These are phyloP conservation scores for Oscheius onirici DNA, from an alignment of 2,888 invertebrate species.

Conservation along the genomic window DNA sequence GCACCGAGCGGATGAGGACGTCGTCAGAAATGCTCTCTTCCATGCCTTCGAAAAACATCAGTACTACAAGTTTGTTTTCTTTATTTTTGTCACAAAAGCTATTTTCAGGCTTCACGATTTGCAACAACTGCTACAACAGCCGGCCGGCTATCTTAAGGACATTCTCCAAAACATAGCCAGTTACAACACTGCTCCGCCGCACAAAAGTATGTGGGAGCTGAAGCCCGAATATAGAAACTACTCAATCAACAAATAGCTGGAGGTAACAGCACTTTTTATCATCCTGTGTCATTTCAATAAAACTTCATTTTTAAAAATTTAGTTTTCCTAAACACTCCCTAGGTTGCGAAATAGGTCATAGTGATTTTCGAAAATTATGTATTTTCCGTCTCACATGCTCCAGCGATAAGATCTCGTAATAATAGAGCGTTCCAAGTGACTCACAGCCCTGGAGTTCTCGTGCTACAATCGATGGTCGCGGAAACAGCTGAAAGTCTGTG, in stretches of 20 bases:
- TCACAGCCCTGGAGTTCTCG: no score
- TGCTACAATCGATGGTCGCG: no score
- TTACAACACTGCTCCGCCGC: constrained; percentile 96
- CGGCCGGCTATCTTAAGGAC: constrained; percentile 87
- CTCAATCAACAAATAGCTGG: constrained; percentile 71
- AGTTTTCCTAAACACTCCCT: no score
- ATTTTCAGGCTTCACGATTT: constrained; percentile 65
- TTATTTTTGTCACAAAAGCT: neutral
- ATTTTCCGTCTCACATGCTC: no score
- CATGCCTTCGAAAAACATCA: constrained; percentile 99
- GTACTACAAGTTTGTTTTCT: constrained; percentile 96
- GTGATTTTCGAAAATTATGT: no score
- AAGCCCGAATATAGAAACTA: constrained; percentile 98
- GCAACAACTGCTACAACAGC: constrained; percentile 65
- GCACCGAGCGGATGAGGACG: constrained; percentile 85
- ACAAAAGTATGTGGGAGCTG: constrained; percentile 98
- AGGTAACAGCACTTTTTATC: no score
- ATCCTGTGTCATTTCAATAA: no score
- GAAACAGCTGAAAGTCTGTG: no score
- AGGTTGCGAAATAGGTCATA: no score
- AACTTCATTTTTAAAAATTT: no score
- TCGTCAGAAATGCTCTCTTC: constrained; percentile 93
- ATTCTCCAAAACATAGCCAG: constrained; percentile 94
- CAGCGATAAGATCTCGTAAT: no score
- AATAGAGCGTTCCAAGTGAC: no score